Conservation (phyloP, 2,888 invertebrate species). For the Chymomyza procnemis region DNA sequence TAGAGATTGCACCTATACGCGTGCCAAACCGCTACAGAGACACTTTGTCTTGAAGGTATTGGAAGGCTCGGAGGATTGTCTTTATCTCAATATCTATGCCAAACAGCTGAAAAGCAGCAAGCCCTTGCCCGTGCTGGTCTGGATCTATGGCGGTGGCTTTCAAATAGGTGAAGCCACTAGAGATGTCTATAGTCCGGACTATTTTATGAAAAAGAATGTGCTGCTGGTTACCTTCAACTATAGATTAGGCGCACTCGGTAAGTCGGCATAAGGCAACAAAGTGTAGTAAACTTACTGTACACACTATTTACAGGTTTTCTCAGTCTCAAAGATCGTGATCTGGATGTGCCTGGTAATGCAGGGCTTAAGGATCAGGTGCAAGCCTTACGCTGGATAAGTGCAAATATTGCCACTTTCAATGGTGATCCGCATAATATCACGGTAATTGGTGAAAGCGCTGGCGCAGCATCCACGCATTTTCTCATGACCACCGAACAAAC, state of each 20-base stretch:
- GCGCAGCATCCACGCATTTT: conserved; percentile 78
- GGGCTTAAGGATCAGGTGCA: conserved; percentile 80
- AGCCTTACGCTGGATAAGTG: conserved; percentile 79
- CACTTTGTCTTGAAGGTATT: conserved; percentile 65
- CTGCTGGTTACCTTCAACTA: conserved; percentile 79
- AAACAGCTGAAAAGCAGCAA: conserved; percentile 60
- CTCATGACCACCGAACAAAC: conserved; percentile 79
- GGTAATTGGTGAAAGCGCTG: conserved; percentile 80
- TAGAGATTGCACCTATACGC: conserved; percentile 75
- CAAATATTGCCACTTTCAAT: conserved; percentile 78
- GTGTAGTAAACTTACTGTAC: neutral
- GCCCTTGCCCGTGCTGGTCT: conserved; percentile 77
- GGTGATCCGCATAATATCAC: conserved; percentile 80
- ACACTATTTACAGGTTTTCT: conserved; percentile 76
- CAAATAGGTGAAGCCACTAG: conserved; percentile 75
- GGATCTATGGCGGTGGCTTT: conserved; percentile 79
- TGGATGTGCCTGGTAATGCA: conserved; percentile 80
- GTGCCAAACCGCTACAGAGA: conserved; percentile 67
- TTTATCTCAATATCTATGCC: conserved; percentile 79
- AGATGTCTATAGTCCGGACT: conserved; percentile 77
- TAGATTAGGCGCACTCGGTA: conserved; percentile 78
- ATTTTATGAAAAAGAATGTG: conserved; percentile 77
- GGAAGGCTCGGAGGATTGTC: conserved; percentile 80
- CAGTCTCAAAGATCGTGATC: conserved; percentile 77
- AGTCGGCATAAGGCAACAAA: conserved; percentile 13